phyloP scores from a whole-genome alignment of 2,888 invertebrate species.

The Barypeithes pellucidus region DNA sequence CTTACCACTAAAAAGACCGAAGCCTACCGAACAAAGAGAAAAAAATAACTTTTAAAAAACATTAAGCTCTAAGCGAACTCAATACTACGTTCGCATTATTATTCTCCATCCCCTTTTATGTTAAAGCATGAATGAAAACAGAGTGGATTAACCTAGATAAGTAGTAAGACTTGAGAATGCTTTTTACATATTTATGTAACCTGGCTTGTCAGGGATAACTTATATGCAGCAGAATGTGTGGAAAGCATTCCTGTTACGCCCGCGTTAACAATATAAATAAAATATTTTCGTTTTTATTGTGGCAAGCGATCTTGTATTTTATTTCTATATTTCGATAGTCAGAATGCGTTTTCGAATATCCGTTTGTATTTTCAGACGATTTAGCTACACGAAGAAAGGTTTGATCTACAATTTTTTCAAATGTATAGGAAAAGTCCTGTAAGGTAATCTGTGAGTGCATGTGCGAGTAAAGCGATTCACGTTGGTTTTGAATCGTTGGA shows the following conservation, averaged over 20 bases:
- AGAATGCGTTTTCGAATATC: too few relatives aligned
- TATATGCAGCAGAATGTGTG: constrained; percentile 1
- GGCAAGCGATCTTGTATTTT: not conserved
- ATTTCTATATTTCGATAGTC: not conserved
- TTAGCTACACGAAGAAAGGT: too few relatives aligned
- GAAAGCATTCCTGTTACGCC: not conserved
- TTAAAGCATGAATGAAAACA: constrained; percentile 1
- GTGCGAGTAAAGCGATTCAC: too few relatives aligned
- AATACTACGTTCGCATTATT: not conserved
- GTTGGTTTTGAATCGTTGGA: too few relatives aligned
- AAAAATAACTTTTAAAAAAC: too few relatives aligned
- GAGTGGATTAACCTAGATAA: not conserved
- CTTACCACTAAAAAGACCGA: too few relatives aligned
- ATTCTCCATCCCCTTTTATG: not conserved
- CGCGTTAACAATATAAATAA: not conserved
- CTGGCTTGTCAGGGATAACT: not conserved
- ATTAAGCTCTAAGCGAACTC: too few relatives aligned
- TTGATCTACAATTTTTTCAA: too few relatives aligned
- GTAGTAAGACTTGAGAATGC: not conserved
- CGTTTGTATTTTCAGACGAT: too few relatives aligned
- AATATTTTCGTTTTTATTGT: not conserved
- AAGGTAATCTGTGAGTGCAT: too few relatives aligned
- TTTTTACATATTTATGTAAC: not conserved
- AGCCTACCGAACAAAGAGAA: too few relatives aligned
- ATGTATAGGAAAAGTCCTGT: too few relatives aligned